phyloP scores from a whole-genome alignment of 2,888 invertebrate species.

The Rhagonycha fulva region DNA sequence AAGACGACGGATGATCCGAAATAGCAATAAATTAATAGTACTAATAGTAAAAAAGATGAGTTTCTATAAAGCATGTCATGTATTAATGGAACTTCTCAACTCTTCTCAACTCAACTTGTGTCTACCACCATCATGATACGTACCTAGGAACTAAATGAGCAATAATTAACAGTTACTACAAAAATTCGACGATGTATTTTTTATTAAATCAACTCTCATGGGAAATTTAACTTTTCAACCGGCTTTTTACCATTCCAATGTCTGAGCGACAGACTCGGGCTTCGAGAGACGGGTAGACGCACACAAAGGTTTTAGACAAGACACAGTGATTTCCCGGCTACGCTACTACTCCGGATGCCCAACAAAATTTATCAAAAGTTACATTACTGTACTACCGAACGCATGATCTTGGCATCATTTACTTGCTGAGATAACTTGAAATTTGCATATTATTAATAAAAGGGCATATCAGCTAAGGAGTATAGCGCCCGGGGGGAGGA shows the following conservation, averaged over 20 bases:
- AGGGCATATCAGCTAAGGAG: slow-evolving; percentile 26
- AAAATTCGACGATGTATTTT: slow-evolving; percentile 24
- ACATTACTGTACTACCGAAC: not conserved
- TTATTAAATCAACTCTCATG: slow-evolving; percentile 22
- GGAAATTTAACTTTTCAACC: slow-evolving; percentile 13
- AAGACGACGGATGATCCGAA: slow-evolving; percentile 36
- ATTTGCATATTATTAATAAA: not conserved
- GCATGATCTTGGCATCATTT: not conserved
- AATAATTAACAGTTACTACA: slow-evolving; percentile 30
- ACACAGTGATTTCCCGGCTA: slow-evolving; percentile 67
- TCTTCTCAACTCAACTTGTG: slow-evolving; percentile 55
- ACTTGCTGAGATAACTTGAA: not conserved
- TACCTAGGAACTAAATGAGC: slow-evolving; percentile 50
- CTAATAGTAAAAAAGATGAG: slow-evolving; percentile 31
- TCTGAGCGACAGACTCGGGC: slow-evolving; percentile 55
- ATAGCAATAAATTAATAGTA: slow-evolving; percentile 17
- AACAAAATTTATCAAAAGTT: not conserved
- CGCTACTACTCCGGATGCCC: slow-evolving; percentile 54
- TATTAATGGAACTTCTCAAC: slow-evolving; percentile 39
- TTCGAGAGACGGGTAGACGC: slow-evolving; percentile 69
- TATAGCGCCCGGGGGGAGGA: slow-evolving; percentile 40
- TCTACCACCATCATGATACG: slow-evolving; percentile 55
- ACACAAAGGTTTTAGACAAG: slow-evolving; percentile 91
- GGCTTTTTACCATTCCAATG: slow-evolving; percentile 29
- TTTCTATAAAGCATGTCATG: slow-evolving; percentile 36